Evolutionary conservation across 2,797 vertebrate species (phyloP), one percentile per base, ranked within the genome.

Genomic region (Petrocephalus sullivani): DNA sequence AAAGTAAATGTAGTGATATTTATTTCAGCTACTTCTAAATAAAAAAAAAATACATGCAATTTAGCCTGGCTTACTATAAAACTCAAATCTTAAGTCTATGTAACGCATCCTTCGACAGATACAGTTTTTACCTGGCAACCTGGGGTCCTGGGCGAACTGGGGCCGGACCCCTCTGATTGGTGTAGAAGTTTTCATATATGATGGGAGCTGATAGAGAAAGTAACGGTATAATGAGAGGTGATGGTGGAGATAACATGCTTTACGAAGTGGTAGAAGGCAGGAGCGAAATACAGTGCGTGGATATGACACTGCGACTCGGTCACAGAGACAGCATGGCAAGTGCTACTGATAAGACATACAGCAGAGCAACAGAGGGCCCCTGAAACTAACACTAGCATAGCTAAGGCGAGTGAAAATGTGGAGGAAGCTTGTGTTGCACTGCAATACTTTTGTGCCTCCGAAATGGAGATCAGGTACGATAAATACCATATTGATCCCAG

Each of bases 101-200:
- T 54, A 56, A 54, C 16, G 16, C 53, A 21, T 78, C 33, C 71
- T 84, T 49, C 14, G n/a, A 85, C 4, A 16, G 14, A 23, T 56
- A 81, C 54, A 49, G 56, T 7, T 89, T 87, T 93, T 93, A 96
- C 95, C 95, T 95, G 89, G 92, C 89, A 87, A 78, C 91, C 0
- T 91, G 57, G 46, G 82, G 56, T 0, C 91, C 89, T 82, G 89
- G 92, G 91, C 92, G 95, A 1, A 46, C 91, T 12, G 90, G 89
- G 16, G 88, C 58, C 2, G 92, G 53, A 90, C 92, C 93, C 92
- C 86, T 97, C 91, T 97, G 97, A 89, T 94, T 88, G 1, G 91
- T 96, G 89, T 99, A 99, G 94, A 98, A 99, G 94, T 98, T 99
- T 93, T 99, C 98, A 88, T 99, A 99, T 87, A 90, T 19, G 87